Percentiles rank a stretch among this genome's conserved stretches.
These are phyloP conservation scores for Eurois occulta DNA, from an alignment of 2,888 invertebrate genomes.

Conservation along the genomic window DNA sequence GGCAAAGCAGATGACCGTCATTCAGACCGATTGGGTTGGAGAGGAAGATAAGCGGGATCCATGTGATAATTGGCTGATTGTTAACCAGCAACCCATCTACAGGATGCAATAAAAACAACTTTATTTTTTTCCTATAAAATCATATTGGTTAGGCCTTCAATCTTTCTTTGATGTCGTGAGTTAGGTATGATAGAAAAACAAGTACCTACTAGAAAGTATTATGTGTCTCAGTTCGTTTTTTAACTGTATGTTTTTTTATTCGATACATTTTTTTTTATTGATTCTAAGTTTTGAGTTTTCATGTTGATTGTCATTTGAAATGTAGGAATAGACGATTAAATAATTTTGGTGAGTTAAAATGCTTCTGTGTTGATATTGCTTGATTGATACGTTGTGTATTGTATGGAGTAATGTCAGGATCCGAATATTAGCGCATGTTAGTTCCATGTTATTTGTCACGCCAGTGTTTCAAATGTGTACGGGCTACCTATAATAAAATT, in stretches of 20 bases:
- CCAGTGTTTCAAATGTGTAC: too few relatives aligned
- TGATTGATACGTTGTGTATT: neutral
- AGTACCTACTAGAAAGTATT: neutral
- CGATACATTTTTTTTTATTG: too few relatives aligned
- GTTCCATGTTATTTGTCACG: neutral
- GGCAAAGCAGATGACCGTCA: conserved; percentile 14
- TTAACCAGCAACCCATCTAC: neutral
- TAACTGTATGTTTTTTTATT: neutral
- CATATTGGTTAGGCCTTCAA: neutral
- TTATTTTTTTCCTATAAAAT: neutral
- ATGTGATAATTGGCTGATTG: neutral
- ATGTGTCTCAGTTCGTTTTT: neutral
- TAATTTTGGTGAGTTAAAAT: neutral
- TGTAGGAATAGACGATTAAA: neutral
- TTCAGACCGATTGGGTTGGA: conserved; percentile 1
- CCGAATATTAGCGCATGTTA: neutral
- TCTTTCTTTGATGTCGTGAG: neutral
- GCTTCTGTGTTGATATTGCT: neutral
- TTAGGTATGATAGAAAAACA: neutral
- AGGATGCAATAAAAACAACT: neutral
- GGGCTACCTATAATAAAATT: conserved; percentile 9
- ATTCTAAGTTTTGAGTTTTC: too few relatives aligned
- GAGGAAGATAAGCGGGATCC: neutral
- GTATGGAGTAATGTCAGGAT: neutral
- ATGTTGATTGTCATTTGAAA: neutral